phyloP scores from a whole-genome alignment of 2,113 vertebrate genomes.

The Numida meleagris region DNA sequence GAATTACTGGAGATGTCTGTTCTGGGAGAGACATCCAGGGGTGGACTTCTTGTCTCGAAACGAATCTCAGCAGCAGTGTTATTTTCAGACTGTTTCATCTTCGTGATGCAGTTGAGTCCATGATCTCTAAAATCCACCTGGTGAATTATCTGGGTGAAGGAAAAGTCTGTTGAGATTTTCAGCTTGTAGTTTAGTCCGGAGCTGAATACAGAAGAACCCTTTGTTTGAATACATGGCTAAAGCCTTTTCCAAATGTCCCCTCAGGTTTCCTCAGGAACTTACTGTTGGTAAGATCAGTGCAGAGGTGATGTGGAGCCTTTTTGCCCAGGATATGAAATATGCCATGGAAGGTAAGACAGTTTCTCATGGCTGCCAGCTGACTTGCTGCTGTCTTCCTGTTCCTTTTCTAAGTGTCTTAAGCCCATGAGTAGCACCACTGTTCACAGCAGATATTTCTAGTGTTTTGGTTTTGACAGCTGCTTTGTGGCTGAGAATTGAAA shows the following conservation, averaged over 20 bases:
- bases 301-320: slow-evolving; percentile 97
- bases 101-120: not conserved
- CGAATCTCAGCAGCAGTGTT: not conserved
- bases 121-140: not conserved
- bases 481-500: not conserved
- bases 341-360: slow-evolving; percentile 91
- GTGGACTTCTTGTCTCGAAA: not conserved
- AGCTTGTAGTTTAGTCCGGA: not conserved
- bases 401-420: not conserved
- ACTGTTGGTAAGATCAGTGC: slow-evolving; percentile 95
- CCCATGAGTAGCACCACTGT: not conserved
- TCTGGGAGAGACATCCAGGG: not conserved
- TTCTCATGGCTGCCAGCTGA: not conserved
- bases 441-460: not conserved
- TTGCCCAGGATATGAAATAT: slow-evolving; percentile 98
- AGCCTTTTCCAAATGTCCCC: slow-evolving; percentile 25
- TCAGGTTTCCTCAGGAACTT: slow-evolving; percentile 96
- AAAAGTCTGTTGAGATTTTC: not conserved
- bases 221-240: not conserved
- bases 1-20: not conserved
- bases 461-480: not conserved
- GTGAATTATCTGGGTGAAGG: not conserved
- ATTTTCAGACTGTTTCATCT: not conserved
- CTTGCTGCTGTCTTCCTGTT: not conserved
- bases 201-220: not conserved